Conservation (phyloP, 2,797 vertebrate species). For the Ficedula albicollis region DNA sequence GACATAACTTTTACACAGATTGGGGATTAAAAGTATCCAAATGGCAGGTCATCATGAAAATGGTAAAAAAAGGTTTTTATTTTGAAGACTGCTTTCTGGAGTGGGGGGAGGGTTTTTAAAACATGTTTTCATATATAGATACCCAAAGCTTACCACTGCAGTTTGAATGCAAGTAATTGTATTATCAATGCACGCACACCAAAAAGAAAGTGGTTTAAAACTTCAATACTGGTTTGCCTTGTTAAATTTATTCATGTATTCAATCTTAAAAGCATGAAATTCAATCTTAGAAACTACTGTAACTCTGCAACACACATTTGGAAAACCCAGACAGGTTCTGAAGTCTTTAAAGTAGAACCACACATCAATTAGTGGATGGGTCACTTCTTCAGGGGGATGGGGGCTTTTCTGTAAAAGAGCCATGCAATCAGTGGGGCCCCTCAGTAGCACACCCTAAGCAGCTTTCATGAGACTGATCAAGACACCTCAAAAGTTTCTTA, state of each 20-base stretch:
- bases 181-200: background rate
- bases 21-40: slow-evolving; percentile 41
- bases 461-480: background rate
- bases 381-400: background rate
- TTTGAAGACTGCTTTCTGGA: background rate
- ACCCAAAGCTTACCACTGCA: background rate
- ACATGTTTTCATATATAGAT: background rate
- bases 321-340: background rate
- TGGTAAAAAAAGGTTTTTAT: background rate
- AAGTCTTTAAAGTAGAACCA: background rate
- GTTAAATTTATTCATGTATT: background rate
- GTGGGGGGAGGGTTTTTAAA: background rate
- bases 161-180: background rate
- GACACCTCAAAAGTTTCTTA: background rate
- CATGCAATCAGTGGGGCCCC: background rate
- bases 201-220: background rate
- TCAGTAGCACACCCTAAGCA: background rate
- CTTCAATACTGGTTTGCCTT: background rate
- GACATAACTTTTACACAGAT: slow-evolving; percentile 40
- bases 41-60: slow-evolving; percentile 9
- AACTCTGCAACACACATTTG: background rate
- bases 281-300: background rate
- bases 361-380: fast-evolving
- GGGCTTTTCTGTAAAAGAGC: background rate
- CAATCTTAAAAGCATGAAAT: background rate